These are phyloP conservation scores for Sebastes taczanowskii DNA, from an alignment of 2,797 vertebrate species.

Conservation along the genomic window DNA sequence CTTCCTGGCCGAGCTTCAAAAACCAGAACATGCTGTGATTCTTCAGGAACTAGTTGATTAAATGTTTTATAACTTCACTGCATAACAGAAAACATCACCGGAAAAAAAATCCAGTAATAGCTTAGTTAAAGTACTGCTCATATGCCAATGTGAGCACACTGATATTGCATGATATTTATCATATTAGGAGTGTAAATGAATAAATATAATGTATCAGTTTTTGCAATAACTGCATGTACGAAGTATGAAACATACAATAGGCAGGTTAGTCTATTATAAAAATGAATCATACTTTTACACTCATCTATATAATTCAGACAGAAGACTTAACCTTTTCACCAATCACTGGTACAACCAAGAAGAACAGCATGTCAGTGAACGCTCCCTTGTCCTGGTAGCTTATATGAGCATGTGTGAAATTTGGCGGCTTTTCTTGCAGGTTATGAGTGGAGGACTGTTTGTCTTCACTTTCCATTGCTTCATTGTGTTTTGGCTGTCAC, in stretches of 20 bases:
- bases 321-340: neutral
- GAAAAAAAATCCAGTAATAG: neutral
- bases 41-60: neutral
- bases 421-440: neutral
- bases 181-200: neutral
- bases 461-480: slow-evolving; percentile 23
- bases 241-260: neutral
- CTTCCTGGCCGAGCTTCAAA: neutral
- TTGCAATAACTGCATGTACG: neutral
- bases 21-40: neutral
- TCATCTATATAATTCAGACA: no score
- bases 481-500: slow-evolving; percentile 35
- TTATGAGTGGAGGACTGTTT: neutral
- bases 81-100: neutral
- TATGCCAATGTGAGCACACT: neutral
- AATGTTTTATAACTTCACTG: neutral
- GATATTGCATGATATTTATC: neutral
- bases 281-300: no score
- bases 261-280: no score
- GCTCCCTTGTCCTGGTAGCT: neutral
- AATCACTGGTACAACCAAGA: no score
- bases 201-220: neutral
- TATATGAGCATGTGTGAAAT: neutral
- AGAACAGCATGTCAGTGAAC: neutral
- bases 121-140: neutral